Evolutionary conservation across 2,888 invertebrate genomes (phyloP).

Genomic region (Lordiphosa fenestrarum): DNA sequence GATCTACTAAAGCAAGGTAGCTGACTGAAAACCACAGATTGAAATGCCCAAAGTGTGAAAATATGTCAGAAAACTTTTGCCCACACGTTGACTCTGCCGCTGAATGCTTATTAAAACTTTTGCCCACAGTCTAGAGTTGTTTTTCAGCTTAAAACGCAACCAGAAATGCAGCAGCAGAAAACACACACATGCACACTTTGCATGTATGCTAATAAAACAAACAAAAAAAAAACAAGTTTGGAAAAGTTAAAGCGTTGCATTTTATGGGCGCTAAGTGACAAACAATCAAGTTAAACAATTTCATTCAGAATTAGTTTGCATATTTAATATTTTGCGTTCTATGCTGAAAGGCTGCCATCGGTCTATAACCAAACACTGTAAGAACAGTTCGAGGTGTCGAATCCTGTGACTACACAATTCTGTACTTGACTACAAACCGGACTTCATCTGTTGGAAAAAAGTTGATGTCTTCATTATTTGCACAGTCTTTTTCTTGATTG

Average conservation of each 20-base stretch:
- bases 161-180: too few species aligned
- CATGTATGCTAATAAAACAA: conserved; percentile 22
- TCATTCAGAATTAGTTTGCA: background rate
- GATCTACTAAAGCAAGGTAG: conserved; percentile 4
- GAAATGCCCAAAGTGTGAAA: conserved; percentile 22
- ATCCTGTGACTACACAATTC: too few species aligned
- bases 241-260: conserved; percentile 27
- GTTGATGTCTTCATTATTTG: too few species aligned
- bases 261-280: conserved; percentile 27
- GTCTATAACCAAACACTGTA: too few species aligned
- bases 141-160: too few species aligned
- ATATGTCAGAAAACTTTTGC: conserved; percentile 12
- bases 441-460: too few species aligned
- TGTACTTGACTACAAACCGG: too few species aligned
- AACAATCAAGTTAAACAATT: conserved; percentile 17
- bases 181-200: background rate
- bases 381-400: too few species aligned
- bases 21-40: conserved; percentile 2
- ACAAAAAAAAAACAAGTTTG: conserved; percentile 15
- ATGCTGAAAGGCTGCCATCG: too few species aligned
- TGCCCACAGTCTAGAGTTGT: conserved; percentile 15
- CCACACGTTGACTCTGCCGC: conserved; percentile 16
- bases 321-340: conserved; percentile 13
- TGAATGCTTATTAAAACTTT: conserved; percentile 52
- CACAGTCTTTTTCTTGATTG: too few species aligned